phyloP scores from a whole-genome alignment of 2,797 vertebrate genomes.

The Anniella stebbinsi region DNA sequence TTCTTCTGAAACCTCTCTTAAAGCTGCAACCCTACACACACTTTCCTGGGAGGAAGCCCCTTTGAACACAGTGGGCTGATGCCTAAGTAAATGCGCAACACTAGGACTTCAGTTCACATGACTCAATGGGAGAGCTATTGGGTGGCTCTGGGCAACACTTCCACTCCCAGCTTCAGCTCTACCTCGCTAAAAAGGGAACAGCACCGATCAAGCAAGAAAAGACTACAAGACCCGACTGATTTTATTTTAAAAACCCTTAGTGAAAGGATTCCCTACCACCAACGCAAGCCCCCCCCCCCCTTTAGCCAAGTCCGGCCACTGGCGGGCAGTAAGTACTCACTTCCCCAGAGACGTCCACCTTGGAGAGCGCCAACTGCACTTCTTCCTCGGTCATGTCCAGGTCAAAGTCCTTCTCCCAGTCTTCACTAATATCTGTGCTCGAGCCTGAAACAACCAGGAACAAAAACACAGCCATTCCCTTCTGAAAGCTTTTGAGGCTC shows the following conservation, averaged over 20 bases:
- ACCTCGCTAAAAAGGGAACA: not conserved
- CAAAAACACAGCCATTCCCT: not conserved
- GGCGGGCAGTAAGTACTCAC: conserved; percentile 74
- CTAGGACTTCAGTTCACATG: not conserved
- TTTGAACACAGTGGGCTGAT: not conserved
- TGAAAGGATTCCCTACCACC: not conserved
- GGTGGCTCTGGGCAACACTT: too few relatives aligned
- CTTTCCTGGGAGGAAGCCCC: not conserved
- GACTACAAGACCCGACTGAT: too few relatives aligned
- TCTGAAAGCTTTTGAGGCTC: not conserved
- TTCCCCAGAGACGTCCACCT: conserved; percentile 90
- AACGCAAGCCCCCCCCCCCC: not conserved
- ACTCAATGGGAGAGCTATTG: too few relatives aligned
- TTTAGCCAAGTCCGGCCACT: accelerated
- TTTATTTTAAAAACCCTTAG: not conserved
- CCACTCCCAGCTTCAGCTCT: not conserved
- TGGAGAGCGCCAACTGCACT: conserved; percentile 93
- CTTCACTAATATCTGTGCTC: conserved; percentile 97
- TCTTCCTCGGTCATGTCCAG: conserved; percentile 99
- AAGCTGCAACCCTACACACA: not conserved
- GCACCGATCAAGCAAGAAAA: not conserved
- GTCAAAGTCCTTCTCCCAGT: conserved; percentile 99
- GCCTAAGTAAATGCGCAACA: not conserved
- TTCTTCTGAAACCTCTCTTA: not conserved
- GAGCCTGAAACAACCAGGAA: conserved; percentile 79